A percentile compares a stretch with the other conserved stretches of the same genome.
phyloP scores from a whole-genome alignment of 2,797 vertebrate genomes.

The Sciurus vulgaris region DNA sequence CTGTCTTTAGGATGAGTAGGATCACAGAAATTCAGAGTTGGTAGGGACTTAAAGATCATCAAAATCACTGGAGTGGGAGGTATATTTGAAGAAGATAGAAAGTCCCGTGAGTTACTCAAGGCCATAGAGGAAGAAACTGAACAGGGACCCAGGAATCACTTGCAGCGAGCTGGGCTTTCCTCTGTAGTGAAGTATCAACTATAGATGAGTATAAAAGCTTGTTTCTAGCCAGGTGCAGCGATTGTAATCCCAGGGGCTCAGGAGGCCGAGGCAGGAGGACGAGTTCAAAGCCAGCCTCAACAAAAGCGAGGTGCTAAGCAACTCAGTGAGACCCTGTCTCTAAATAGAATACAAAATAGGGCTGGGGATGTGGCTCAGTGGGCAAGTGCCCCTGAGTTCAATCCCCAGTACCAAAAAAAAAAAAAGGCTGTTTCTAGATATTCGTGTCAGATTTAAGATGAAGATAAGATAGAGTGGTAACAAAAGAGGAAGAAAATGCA shows the following conservation, averaged over 20 bases:
- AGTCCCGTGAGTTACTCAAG: background rate
- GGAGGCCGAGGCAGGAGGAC: no score
- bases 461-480: background rate
- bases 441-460: background rate
- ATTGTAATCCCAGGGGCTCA: no score
- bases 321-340: no score
- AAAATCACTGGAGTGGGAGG: background rate
- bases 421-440: background rate
- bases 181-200: background rate
- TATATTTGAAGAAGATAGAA: slow-evolving; percentile 5
- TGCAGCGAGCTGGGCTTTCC: background rate
- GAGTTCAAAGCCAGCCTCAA: no score
- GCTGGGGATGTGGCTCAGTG: no score
- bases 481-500: background rate
- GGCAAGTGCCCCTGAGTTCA: no score
- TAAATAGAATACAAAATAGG: no score
- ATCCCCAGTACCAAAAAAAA: no score
- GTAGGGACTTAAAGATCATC: slow-evolving; percentile 27
- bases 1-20: slow-evolving; percentile 28
- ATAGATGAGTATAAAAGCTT: background rate
- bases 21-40: slow-evolving; percentile 52
- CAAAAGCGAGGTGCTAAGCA: no score
- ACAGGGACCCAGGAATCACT: background rate
- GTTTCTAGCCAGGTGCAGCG: background rate
- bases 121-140: background rate